Evolutionary conservation across 2,113 vertebrate genomes (phyloP).

Genomic region (Platysternon megacephalum): DNA sequence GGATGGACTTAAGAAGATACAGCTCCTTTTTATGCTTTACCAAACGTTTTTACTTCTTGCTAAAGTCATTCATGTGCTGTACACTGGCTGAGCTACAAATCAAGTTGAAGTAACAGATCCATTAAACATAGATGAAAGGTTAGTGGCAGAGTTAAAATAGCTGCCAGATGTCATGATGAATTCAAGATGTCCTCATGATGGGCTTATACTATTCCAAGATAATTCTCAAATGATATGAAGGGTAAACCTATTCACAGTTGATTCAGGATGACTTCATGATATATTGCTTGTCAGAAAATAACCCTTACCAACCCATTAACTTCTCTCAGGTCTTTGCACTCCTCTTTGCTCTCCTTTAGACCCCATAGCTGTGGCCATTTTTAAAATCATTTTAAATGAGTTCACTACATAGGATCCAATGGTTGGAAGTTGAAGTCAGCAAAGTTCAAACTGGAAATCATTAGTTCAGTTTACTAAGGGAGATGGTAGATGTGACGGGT

Average conservation of each 20-base stretch:
- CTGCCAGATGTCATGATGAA: background rate
- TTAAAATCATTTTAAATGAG: background rate
- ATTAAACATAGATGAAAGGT: slow-evolving; percentile 40
- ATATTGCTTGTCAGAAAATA: background rate
- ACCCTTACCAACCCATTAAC: background rate
- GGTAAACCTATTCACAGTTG: background rate
- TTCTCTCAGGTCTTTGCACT: background rate
- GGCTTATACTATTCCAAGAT: background rate
- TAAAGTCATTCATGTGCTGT: slow-evolving; percentile 8
- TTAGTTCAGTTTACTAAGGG: background rate
- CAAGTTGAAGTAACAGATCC: background rate
- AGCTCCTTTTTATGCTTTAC: slow-evolving; percentile 40
- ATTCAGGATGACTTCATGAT: background rate
- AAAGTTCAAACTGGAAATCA: background rate
- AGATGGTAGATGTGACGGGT: too few species aligned
- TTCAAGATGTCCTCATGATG: background rate
- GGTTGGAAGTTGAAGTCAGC: background rate
- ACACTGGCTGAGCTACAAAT: slow-evolving; percentile 10
- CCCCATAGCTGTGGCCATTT: background rate
- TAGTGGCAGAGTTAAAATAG: background rate
- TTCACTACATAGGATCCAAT: background rate
- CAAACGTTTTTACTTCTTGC: background rate
- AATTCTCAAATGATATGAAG: background rate
- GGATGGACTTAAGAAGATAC: background rate
- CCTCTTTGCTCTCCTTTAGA: background rate